Conservation (phyloP, 1,140 invertebrate species). For the Drosophila nasuta region DNA sequence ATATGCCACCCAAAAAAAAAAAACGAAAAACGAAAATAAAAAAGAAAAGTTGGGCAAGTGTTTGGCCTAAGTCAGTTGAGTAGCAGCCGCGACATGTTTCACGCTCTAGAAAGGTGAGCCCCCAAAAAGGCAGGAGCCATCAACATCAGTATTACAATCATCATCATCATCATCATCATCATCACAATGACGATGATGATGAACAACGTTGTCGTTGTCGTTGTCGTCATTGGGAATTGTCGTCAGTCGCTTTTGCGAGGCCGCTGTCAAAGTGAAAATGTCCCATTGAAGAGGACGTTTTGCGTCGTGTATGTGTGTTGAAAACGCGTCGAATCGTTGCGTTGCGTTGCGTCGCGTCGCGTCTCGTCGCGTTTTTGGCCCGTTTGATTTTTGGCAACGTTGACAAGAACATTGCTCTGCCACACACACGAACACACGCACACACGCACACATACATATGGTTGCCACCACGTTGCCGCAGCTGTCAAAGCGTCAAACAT, state of each 20-base stretch:
- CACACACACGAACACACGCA: no score
- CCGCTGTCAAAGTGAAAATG: conserved; percentile 77
- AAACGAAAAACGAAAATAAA: no score
- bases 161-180: not conserved
- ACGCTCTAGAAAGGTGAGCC: conserved; percentile 35
- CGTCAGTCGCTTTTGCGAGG: conserved; percentile 36
- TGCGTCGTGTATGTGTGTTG: conserved; percentile 17
- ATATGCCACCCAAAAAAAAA: not conserved
- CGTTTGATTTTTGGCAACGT: conserved; percentile 54
- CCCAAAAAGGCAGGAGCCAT: conserved; percentile 10
- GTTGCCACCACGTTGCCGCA: conserved; percentile 51
- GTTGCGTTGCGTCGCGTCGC: not conserved
- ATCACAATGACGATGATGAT: conserved; percentile 10
- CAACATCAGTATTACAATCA: conserved; percentile 17
- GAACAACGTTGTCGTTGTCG: conserved; percentile 12
- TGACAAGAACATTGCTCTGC: not conserved
- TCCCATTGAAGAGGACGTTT: conserved; percentile 74
- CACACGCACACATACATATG: no score
- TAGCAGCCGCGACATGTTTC: conserved; percentile 42
- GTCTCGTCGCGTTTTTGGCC: conserved; percentile 37
- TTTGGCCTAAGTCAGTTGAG: conserved; percentile 29
- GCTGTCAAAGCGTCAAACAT: conserved; percentile 80
- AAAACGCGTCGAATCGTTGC: conserved; percentile 40
- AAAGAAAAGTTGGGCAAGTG: conserved; percentile 20
- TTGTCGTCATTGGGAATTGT: conserved; percentile 58